A percentile compares a stretch with the other conserved stretches of the same genome.
Conservation (phyloP, 2,113 vertebrate genomes). For the Motacilla alba region DNA sequence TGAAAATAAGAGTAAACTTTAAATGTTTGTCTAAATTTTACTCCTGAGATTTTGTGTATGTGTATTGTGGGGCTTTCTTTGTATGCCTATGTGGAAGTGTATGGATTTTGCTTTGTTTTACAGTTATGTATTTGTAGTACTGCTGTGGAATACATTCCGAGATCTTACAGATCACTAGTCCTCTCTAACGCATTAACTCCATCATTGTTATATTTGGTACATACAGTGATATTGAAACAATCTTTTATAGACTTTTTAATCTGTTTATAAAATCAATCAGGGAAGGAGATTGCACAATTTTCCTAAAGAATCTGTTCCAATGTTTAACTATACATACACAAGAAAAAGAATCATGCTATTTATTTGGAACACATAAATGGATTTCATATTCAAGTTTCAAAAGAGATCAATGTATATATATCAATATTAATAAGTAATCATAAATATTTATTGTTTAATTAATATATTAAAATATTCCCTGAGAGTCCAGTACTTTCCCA, state of each 20-base stretch:
- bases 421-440: not conserved
- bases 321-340: not conserved
- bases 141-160: not conserved
- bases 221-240: not conserved
- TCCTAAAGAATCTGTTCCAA: not conserved
- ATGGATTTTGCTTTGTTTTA: not conserved
- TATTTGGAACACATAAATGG: not conserved
- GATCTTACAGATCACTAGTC: not conserved
- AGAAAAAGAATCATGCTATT: not conserved
- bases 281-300: not conserved
- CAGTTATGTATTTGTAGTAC: not conserved
- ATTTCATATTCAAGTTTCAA: not conserved
- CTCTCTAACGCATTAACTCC: not conserved
- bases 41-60: not conserved
- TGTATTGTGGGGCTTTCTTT: not conserved
- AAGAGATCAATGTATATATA: not conserved
- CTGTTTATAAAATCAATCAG: not conserved
- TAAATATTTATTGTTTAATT: not conserved
- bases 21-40: not conserved
- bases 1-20: not conserved
- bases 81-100: not conserved
- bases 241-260: not conserved
- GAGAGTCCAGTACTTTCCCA: not conserved
- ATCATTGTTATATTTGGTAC: not conserved
- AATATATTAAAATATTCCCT: not conserved